A percentile compares a stretch with the other conserved stretches of the same genome.
Conservation (phyloP, 2,797 vertebrate species). For the Pseudocheirus occidentalis region DNA sequence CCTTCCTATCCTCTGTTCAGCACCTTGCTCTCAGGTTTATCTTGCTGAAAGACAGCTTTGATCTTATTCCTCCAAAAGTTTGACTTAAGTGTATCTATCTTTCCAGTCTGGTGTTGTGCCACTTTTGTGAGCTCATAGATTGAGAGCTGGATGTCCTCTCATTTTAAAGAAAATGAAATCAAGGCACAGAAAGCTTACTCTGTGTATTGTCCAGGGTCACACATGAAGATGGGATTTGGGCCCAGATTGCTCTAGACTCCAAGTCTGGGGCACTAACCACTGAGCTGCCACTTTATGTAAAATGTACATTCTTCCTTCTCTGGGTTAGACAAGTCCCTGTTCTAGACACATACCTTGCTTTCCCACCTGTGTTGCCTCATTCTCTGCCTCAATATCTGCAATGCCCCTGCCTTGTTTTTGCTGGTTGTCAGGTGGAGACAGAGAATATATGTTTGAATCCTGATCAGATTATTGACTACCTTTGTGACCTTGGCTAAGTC, state of each 20-base stretch:
- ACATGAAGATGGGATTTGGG: background rate
- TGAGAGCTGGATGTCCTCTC: background rate
- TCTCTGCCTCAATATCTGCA: background rate
- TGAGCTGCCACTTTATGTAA: background rate
- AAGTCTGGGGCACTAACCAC: background rate
- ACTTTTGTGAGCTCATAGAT: background rate
- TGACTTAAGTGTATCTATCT: background rate
- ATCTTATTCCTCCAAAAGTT: background rate
- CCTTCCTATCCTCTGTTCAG: background rate
- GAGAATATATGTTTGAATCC: background rate
- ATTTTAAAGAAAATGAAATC: background rate
- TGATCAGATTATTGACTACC: background rate
- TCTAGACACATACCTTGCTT: background rate
- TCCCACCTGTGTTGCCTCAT: background rate
- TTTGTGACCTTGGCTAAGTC: background rate
- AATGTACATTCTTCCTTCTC: background rate
- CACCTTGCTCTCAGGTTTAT: background rate
- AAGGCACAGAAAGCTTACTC: background rate
- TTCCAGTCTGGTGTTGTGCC: background rate
- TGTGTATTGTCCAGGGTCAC: background rate
- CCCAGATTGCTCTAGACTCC: background rate
- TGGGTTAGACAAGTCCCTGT: background rate
- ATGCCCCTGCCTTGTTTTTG: background rate
- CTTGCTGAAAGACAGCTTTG: background rate
- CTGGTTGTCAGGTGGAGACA: background rate